Base-by-base conservation (phyloP, 1,140 invertebrate genomes). In the Drosophila orena region DNA sequence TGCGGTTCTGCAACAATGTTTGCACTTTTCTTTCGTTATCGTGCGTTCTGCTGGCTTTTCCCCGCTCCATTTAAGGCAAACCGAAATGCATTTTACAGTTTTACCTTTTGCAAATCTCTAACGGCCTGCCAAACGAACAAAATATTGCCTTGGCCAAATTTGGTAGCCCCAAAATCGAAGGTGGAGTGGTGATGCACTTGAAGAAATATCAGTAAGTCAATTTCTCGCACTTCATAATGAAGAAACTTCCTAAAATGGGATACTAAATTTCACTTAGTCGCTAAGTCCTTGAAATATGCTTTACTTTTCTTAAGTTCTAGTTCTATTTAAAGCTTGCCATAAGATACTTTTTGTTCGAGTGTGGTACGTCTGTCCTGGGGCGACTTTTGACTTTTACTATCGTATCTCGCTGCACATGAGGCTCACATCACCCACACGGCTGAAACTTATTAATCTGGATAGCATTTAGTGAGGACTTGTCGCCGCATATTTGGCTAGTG, bases 31-130 rank as follows among this genome's bases (percentile, higher is more conserved):
- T 74, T 64, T 76, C 50, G 68, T 76, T 84, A 84, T 85, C 81
- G 80, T 85, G 77, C 80, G 77, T 85, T 77, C 64, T 77, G 81
- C 59, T 69, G 65, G 61, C 81, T 85, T 85, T 88, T 79, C 76
- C 66, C 71, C 70, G 73, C 58, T 66, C 84, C 84, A 84, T 89
- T 89, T 89, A 89, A 74, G 84, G 84, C 58, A 66, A 37, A 52
- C 60, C 69, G 81, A 80, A 88, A 84, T 79, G 84, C 84, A 89
- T 84, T 88, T 86, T 88, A 89, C 84, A 72, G 83, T 83, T 89
- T 72, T 64, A 65, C 50, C 59, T 66, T 70, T 72, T 53, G 77
- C 77, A 85, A 84, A 84, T 84, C 81, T 85, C 84, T 77, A 85
- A 80, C 81, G 77, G 81, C 81, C 72, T 69, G 68, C 68, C 68